Conservation (phyloP, 2,113 vertebrate genomes). For the Cricetomys ansorgei region DNA sequence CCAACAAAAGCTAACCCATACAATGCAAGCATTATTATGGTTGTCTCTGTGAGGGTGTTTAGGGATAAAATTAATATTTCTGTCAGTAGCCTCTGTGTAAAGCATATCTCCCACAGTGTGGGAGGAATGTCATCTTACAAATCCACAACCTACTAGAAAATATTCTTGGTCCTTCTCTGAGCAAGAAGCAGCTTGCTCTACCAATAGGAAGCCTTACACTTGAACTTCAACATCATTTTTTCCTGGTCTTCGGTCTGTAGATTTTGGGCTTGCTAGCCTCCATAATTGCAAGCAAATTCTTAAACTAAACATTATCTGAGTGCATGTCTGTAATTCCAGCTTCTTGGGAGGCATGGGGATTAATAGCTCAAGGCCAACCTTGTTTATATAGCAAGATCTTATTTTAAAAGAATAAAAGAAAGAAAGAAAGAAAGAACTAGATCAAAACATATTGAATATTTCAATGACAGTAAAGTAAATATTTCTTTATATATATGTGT, state of each 20-base stretch:
- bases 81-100: background rate
- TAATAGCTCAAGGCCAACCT: background rate
- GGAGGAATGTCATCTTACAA: background rate
- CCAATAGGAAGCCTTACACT: background rate
- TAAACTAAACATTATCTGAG: background rate
- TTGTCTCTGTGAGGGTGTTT: background rate
- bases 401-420: background rate
- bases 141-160: background rate
- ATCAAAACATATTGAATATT: background rate
- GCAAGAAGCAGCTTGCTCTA: background rate
- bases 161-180: background rate
- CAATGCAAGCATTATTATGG: background rate
- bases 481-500: background rate
- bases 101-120: background rate
- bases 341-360: background rate
- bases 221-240: background rate
- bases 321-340: background rate
- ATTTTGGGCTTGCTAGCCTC: background rate
- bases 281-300: background rate
- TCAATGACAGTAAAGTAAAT: background rate
- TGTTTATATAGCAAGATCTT: background rate
- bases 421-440: background rate
- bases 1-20: background rate
- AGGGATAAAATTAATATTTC: background rate
- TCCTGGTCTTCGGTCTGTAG: background rate